Evolutionary conservation across 2,888 invertebrate species (phyloP).

Genomic region (Cybosia mesomella): DNA sequence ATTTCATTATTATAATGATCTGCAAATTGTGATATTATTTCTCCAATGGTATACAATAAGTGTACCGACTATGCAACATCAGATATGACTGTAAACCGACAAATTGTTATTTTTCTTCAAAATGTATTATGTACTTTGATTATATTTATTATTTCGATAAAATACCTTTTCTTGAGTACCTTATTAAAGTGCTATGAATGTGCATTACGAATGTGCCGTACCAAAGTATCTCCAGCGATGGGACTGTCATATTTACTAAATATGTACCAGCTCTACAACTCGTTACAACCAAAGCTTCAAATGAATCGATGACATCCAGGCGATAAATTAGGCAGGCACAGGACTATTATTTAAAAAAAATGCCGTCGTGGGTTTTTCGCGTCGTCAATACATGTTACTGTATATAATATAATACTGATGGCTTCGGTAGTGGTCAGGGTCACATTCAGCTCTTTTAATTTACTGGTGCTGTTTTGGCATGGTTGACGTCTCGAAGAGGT

Average conservation of each 20-base stretch:
- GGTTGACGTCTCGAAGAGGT: too few species aligned
- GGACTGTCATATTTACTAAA: too few species aligned
- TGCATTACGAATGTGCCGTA: background rate
- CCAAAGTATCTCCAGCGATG: background rate
- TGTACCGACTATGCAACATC: slow-evolving; percentile 56
- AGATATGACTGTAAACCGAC: slow-evolving; percentile 59
- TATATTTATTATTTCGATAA: slow-evolving; percentile 78
- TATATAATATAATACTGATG: too few species aligned
- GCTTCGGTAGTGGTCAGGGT: too few species aligned
- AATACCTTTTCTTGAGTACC: slow-evolving; percentile 43
- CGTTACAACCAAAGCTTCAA: background rate
- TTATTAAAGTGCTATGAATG: background rate
- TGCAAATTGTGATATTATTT: slow-evolving; percentile 68
- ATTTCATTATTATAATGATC: slow-evolving; percentile 58
- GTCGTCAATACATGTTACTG: too few species aligned
- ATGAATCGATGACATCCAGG: background rate
- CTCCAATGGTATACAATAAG: slow-evolving; percentile 56
- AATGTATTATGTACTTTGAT: slow-evolving; percentile 71
- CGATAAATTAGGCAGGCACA: too few species aligned
- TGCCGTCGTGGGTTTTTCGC: too few species aligned
- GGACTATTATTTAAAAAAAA: too few species aligned
- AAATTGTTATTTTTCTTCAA: slow-evolving; percentile 69
- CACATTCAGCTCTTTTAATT: too few species aligned
- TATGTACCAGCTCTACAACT: too few species aligned
- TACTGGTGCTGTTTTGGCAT: too few species aligned